phyloP scores from a whole-genome alignment of 2,888 invertebrate species.

The Auanema sp. region DNA sequence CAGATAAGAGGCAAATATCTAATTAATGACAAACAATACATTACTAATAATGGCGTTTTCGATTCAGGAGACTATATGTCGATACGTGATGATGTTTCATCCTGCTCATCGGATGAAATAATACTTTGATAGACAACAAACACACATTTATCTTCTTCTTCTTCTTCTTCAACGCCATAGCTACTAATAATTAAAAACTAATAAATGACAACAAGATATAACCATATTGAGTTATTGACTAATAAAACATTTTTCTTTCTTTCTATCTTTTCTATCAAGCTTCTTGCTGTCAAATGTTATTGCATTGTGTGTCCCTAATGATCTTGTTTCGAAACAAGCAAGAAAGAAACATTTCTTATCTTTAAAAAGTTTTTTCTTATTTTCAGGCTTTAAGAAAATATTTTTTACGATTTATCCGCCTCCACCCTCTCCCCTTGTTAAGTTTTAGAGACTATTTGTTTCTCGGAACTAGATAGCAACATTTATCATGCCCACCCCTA shows the following conservation, averaged over 20 bases:
- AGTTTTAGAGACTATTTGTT: neutral
- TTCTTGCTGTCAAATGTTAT: neutral
- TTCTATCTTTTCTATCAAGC: neutral
- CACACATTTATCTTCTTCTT: neutral
- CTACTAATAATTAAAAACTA: no score
- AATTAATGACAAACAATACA: neutral
- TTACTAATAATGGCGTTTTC: neutral
- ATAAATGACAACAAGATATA: neutral
- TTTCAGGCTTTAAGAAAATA: neutral
- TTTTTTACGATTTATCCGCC: neutral
- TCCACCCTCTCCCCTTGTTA: neutral
- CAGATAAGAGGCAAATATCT: no score
- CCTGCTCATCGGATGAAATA: conserved; percentile 46
- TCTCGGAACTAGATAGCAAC: neutral
- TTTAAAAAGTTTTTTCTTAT: neutral
- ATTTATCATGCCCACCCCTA: neutral
- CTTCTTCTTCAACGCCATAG: no score
- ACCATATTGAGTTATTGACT: neutral
- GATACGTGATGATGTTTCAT: conserved; percentile 26
- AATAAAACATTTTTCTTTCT: neutral
- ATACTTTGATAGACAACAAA: conserved; percentile 25
- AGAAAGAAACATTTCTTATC: neutral
- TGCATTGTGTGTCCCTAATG: neutral
- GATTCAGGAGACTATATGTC: conserved; percentile 39
- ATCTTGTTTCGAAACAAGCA: neutral